Evolutionary conservation across 2,797 vertebrate species (phyloP), one percentile per base, ranked within the genome.

Genomic region (Nyctalus aviator): DNA sequence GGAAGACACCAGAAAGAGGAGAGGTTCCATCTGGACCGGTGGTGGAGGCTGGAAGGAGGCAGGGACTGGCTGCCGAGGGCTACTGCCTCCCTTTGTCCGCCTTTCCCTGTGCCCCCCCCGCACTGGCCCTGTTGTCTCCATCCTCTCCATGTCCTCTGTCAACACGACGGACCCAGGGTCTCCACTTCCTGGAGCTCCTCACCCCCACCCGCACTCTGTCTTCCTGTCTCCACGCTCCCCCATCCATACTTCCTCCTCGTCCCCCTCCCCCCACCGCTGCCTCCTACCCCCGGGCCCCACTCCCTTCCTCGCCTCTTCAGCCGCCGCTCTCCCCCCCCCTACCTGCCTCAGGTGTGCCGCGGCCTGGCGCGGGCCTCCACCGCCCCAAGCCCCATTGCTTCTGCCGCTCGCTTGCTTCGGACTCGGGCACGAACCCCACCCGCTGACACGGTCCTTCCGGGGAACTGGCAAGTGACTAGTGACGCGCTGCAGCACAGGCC

Each of bases 401-500:
- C 96, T 95, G 95, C 93, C 93, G 92, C 95, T 55, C 8, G 85
- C 95, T 95, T 95, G 95, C 96, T 97, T 94, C 91, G 97, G 96
- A 97, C 94, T 89, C 95, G 95, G 95, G 93, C 96, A 94, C 93
- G 96, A 96, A 91, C 81, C 96, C 97, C 91, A 95, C 88, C 91
- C 2, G 91, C 94, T 95, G 95, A 93, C 59, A 64, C 23, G 18
- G 50, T 91, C 96, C 62, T 96, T 59, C 95, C 23, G 5, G 96
- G 97, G 96, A 97, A 94, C 7, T 97, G 97, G 97, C 97, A 97
- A 97, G 97, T 97, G 97, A 95, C 91, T 92, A 95, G 95, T 55
- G 66, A 93, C 84, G 83, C 91, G 75, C 89, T 78, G 88, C 88
- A 89, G 91, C 84, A 41, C 84, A 96, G 96, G 94, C 93, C 78